Evolutionary conservation across 2,888 invertebrate genomes (phyloP).

Genomic region (Plebejus melissa): DNA sequence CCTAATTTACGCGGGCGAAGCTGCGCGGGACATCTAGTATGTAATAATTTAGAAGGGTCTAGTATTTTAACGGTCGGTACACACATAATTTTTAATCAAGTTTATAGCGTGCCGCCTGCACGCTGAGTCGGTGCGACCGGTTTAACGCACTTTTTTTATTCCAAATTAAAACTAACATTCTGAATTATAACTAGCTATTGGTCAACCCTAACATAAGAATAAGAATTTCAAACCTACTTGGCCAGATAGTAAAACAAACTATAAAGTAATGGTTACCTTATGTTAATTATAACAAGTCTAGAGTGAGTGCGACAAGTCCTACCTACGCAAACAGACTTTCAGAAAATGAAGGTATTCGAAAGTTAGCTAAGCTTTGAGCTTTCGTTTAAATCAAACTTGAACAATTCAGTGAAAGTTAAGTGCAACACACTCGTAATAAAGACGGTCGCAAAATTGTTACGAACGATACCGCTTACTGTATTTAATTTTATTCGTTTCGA

Average conservation of each 20-base stretch:
- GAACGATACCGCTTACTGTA: neutral
- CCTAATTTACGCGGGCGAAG: too few species aligned
- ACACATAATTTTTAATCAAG: neutral
- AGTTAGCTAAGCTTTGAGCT: conserved; percentile 26
- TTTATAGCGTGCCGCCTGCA: neutral
- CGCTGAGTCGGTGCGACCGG: neutral
- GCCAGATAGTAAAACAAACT: neutral
- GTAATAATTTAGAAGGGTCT: conserved; percentile 3
- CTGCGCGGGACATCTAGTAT: too few species aligned
- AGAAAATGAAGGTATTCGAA: conserved; percentile 21
- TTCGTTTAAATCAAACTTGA: conserved; percentile 23
- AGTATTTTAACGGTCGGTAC: conserved; percentile 19
- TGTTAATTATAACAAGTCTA: neutral
- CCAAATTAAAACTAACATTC: neutral
- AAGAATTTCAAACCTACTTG: neutral
- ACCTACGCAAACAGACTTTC: conserved; percentile 18
- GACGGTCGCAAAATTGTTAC: neutral
- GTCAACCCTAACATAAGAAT: neutral
- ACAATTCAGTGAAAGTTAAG: conserved; percentile 27
- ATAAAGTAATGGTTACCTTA: neutral
- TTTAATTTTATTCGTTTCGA: neutral
- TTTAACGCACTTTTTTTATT: neutral
- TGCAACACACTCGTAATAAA: conserved; percentile 3
- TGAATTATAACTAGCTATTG: neutral
- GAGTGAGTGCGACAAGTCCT: neutral